Conservation (phyloP, 1,140 invertebrate species). For the Phenacoccus solenopsis region DNA sequence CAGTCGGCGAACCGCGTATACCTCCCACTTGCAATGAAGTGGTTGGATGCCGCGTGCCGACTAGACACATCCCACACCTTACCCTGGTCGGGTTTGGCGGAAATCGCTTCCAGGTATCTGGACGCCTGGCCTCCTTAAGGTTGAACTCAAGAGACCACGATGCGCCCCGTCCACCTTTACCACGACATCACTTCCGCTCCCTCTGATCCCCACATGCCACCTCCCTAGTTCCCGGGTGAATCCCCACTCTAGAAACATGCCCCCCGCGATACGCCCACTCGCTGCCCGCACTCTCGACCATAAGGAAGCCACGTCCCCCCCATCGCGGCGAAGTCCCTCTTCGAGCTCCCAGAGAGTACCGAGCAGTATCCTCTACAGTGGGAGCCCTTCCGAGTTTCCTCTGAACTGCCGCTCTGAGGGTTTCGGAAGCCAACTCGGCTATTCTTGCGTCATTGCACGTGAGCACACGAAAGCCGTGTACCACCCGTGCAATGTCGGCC, state of each 20-base stretch:
- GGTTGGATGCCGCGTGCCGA: not conserved
- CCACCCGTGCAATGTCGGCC: not conserved
- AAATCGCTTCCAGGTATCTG: not conserved
- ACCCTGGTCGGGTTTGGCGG: constrained; percentile 19
- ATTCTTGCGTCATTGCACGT: not conserved
- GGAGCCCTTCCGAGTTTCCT: not conserved
- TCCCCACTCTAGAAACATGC: not conserved
- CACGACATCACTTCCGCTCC: too few relatives aligned
- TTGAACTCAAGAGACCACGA: not conserved
- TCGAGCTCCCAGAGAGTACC: not conserved
- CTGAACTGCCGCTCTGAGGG: not conserved
- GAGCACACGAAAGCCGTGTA: not conserved
- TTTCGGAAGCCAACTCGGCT: not conserved
- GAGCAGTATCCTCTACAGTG: not conserved
- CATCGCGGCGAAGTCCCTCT: not conserved
- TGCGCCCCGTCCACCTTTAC: not conserved
- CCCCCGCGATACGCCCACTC: not conserved
- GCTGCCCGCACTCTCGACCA: not conserved
- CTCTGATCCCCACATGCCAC: not conserved
- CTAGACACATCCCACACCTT: constrained; percentile 14
- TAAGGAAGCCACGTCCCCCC: not conserved
- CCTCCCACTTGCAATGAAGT: constrained; percentile 22
- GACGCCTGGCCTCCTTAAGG: not conserved
- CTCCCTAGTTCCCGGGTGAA: not conserved
- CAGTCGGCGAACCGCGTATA: constrained; percentile 27